phyloP scores from a whole-genome alignment of 2,113 vertebrate species.

The Gymnorhina tibicen region DNA sequence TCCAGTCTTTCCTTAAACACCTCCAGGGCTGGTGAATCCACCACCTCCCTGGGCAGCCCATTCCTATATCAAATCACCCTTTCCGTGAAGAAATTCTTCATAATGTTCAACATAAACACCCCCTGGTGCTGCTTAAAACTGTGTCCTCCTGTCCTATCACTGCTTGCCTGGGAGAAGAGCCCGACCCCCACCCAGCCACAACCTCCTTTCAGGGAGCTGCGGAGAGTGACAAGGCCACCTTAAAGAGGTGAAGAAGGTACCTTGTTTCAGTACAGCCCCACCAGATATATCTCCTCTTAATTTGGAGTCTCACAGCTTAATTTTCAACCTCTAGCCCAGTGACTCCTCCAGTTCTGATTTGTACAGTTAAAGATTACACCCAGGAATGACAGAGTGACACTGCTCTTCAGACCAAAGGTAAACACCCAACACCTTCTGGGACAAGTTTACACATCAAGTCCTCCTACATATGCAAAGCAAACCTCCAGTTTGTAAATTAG shows the following conservation, averaged over 20 bases:
- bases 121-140: not conserved
- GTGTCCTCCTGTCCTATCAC: accelerated
- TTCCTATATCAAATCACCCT: not conserved
- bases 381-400: not conserved
- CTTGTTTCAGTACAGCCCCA: not conserved
- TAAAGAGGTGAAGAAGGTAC: not conserved
- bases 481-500: not conserved
- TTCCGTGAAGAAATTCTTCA: not conserved
- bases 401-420: not conserved
- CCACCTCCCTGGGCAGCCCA: not conserved
- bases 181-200: accelerated
- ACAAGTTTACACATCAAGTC: not conserved
- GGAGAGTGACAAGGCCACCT: not conserved
- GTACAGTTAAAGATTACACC: not conserved
- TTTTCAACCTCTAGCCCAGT: not conserved
- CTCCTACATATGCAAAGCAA: not conserved
- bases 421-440: not conserved
- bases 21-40: not conserved
- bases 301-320: not conserved
- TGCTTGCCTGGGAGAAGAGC: not conserved
- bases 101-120: not conserved
- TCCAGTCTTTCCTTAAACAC: not conserved
- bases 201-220: not conserved
- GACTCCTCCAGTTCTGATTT: not conserved
- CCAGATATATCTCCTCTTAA: not conserved